Evolutionary conservation across 2,797 vertebrate genomes (phyloP), one percentile per base, ranked within the genome.

Genomic region (Epinephelus coioides): DNA sequence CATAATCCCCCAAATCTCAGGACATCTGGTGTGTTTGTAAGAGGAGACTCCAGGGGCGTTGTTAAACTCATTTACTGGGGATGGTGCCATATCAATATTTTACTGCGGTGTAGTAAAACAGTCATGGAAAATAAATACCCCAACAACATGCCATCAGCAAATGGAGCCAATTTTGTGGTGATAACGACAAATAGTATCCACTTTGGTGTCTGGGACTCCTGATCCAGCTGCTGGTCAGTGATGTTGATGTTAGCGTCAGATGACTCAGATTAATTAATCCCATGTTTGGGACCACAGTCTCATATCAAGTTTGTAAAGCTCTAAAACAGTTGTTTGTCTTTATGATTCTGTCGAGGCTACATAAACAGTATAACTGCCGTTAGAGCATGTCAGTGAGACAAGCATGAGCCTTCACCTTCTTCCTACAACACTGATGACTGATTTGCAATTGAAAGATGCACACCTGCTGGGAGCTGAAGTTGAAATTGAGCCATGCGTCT

Each of bases 21-120:
- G 59, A 76, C 91, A 90, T 90, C 88, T 90, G 84, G 18, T 79
- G 66, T 13, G 56, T 72, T 75, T 30, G 64, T 79, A 21, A 69
- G 72, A 78, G 55, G 54, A 73, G 70, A 73, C 76, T 83, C 34
- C 59, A n/a, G 67, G 56, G 82, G 60, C 53, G 6, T 65, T 62
- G 72, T 78, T 61, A 74, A 78, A 76, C 55, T 79, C 27, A 21
- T 88, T 90, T 79, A 66, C 44, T 62, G 72, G 77, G 76, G 69
- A 67, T n/a, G 53, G n/a, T 71, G 78, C 46, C 66, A 43, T 69
- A 63, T 87, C 62, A 65, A 73, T 84, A 82, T 87, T 89, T 73
- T 62, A 81, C 61, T 78, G 49, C 4, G 7, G 30, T 21, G 56
- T 17, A n/a, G 61, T 74, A 27, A 73, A 84, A 71, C 59, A n/a